Evolutionary conservation across 2,888 invertebrate genomes (phyloP), one percentile per base, ranked within the genome.

Genomic region (Galerucella nymphaeae): DNA sequence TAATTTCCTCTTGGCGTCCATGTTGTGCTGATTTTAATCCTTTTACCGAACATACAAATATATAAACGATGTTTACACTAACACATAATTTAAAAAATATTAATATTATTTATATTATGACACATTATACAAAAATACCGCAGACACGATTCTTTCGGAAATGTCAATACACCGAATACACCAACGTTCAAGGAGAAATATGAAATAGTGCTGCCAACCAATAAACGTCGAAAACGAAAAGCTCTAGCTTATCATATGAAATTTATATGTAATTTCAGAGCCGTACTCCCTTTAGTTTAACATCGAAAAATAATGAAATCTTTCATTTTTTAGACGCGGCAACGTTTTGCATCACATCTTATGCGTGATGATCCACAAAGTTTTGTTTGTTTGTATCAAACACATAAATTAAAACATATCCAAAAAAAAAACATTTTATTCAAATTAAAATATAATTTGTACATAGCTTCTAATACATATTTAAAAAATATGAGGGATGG

Each of bases 1-100:
- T 76, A 81, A 75, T 79, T 80, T 81, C 70, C 81, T 75, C 76
- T 76, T 79, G 74, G 78, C 78, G 72, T 78, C 78, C 78, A 78
- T 78, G 74, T 78, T 78, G 74, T 72, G 76, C 75, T 73, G 62
- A 18, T 59, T 73, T 70, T 72, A 55, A 59, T 71, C 68, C 72
- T 71, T 53, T 72, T 70, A 70, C 55, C 45, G 72, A 69, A 74
- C 78, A 77, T 78, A 73, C 76, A 78, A 74, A 58, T 64, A 68
- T 61, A 73, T 41, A 23, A 63, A 41, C 42, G 18, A 69, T 72
- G 68, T 63, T 59, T 71, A 71, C 70, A 76, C 73, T 72, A 75
- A 69, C 73, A 75, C 76, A 76, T 75, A 66, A 71, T 63, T 73
- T 67, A 63, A 66, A 74, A 72, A 66, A 50, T 58, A 66, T 42